Evolutionary conservation across 1,140 invertebrate genomes (phyloP).

Genomic region (Caenorhabditis remanei): DNA sequence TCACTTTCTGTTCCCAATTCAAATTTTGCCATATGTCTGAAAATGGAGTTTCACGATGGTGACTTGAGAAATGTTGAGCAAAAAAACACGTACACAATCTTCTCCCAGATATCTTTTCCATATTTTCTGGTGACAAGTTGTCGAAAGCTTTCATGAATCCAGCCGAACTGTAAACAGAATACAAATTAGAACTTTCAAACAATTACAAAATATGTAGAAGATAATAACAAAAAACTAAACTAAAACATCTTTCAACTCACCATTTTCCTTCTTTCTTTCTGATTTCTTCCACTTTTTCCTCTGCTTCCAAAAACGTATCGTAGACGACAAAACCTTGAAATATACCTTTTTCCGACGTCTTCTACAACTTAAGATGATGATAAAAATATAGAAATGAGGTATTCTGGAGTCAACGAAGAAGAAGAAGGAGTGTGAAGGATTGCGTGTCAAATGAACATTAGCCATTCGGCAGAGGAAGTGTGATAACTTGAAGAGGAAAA

Average conservation of each 20-base stretch:
- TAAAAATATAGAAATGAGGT: not conserved
- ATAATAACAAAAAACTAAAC: too few relatives aligned
- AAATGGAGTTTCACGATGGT: constrained; percentile 15
- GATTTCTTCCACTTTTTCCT: too few relatives aligned
- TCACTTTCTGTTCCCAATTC: constrained; percentile 76
- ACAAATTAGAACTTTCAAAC: too few relatives aligned
- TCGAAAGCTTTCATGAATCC: constrained; percentile 77
- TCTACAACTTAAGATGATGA: not conserved
- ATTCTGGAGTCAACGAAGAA: not conserved
- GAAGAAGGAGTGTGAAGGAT: not conserved
- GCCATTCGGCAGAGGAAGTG: not conserved
- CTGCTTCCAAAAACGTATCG: too few relatives aligned
- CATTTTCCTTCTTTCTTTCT: too few relatives aligned
- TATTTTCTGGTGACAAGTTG: constrained; percentile 77
- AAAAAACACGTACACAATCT: constrained; percentile 72
- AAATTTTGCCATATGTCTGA: constrained; percentile 77
- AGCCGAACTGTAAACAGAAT: constrained; percentile 72
- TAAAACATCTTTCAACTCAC: too few relatives aligned
- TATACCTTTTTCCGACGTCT: not conserved
- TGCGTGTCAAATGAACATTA: constrained; percentile 29
- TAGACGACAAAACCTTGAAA: too few relatives aligned
- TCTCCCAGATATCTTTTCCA: constrained; percentile 74
- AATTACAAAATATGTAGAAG: too few relatives aligned
- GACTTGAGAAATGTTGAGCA: not conserved
- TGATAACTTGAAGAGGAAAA: constrained; percentile 12